Percentiles rank a stretch among this genome's conserved stretches.
Evolutionary conservation across 2,888 invertebrate genomes (phyloP).

Genomic region (Nomada flava): DNA sequence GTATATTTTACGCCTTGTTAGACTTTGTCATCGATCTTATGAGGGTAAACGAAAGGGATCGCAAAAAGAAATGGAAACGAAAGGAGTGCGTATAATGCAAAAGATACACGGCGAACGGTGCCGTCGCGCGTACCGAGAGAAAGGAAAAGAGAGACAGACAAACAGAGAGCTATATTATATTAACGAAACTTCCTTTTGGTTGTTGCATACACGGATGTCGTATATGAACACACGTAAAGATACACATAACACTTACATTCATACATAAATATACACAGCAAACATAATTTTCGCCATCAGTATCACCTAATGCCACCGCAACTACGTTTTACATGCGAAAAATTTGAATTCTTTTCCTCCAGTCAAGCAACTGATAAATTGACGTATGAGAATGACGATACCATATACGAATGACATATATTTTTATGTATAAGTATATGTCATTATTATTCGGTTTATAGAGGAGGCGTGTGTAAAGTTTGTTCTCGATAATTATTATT

Average conservation of each 20-base stretch:
- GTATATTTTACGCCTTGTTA: constrained; percentile 51
- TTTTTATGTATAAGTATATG: constrained; percentile 48
- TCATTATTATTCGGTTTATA: constrained; percentile 54
- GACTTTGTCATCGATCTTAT: constrained; percentile 24
- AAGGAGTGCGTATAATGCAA: constrained; percentile 9
- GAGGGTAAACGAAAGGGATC: not conserved
- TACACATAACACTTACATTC: constrained; percentile 1
- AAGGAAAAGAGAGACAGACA: not conserved
- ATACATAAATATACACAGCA: constrained; percentile 20
- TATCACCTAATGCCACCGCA: constrained; percentile 21
- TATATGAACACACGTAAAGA: constrained; percentile 11
- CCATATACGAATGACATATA: constrained; percentile 13
- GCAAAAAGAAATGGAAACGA: not conserved
- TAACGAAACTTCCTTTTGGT: constrained; percentile 51
- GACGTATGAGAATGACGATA: constrained; percentile 51
- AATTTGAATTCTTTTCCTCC: constrained; percentile 34
- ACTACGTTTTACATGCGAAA: constrained; percentile 63
- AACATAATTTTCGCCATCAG: constrained; percentile 36
- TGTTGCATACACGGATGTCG: constrained; percentile 46
- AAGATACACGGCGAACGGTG: constrained; percentile 7
- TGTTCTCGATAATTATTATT: constrained; percentile 61
- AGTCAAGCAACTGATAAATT: constrained; percentile 57
- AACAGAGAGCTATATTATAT: constrained; percentile 39
- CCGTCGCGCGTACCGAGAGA: constrained; percentile 14
- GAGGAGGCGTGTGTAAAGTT: constrained; percentile 66